These are phyloP conservation scores for Nesogale talazaci DNA, from an alignment of 2,113 vertebrate species.

Conservation along the genomic window DNA sequence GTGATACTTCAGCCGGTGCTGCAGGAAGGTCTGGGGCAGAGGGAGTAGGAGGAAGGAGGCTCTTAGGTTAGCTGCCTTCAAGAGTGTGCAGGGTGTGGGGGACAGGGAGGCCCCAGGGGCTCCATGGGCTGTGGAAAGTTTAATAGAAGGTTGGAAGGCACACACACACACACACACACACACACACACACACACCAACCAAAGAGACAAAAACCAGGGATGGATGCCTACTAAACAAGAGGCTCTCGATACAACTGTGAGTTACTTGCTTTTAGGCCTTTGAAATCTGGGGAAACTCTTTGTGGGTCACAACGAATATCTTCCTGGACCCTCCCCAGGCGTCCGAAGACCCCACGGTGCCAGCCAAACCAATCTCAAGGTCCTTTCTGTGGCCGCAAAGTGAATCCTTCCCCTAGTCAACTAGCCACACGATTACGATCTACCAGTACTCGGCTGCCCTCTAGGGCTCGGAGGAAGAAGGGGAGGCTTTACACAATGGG, in stretches of 20 bases:
- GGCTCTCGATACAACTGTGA: not conserved
- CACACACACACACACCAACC: too few relatives aligned
- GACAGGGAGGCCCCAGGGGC: not conserved
- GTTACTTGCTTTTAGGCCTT: not conserved
- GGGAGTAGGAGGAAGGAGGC: not conserved
- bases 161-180: too few relatives aligned
- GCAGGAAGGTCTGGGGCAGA: not conserved
- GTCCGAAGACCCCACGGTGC: not conserved
- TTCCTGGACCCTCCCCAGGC: not conserved
- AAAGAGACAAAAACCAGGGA: too few relatives aligned
- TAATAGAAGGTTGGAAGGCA: not conserved
- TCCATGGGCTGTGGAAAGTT: not conserved
- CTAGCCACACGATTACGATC: not conserved
- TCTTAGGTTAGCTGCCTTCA: not conserved
- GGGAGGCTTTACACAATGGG: not conserved
- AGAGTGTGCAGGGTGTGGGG: not conserved
- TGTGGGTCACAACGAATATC: not conserved
- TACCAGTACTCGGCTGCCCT: not conserved
- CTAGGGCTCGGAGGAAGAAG: conserved; percentile 26
- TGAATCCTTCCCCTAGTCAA: not conserved
- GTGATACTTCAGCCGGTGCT: not conserved
- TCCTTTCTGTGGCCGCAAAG: not conserved
- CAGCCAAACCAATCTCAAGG: not conserved
- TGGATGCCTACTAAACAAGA: not conserved
- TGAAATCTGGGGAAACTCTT: not conserved